These are phyloP conservation scores for Oncorhynchus tshawytscha DNA, from an alignment of 2,113 vertebrate species.

Conservation along the genomic window DNA sequence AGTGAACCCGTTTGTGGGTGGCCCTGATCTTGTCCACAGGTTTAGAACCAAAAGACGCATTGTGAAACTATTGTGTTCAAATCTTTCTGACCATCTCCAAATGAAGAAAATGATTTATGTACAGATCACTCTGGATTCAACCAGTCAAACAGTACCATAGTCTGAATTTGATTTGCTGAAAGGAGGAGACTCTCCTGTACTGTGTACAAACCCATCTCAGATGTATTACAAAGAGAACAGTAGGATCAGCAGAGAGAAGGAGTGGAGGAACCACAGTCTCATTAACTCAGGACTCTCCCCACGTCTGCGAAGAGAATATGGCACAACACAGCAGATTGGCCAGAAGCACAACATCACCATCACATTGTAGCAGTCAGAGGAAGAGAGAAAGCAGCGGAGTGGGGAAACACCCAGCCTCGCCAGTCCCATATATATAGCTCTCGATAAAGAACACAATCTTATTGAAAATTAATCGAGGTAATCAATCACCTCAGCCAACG, in stretches of 20 bases:
- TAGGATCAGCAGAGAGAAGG: too few species aligned
- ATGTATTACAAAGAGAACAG: too few species aligned
- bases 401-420: constrained; percentile 31
- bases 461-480: constrained; percentile 42
- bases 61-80: too few species aligned
- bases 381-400: constrained; percentile 12
- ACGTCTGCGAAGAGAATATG: constrained; percentile 33
- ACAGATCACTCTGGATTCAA: too few species aligned
- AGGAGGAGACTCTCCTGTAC: too few species aligned
- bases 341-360: constrained; percentile 13
- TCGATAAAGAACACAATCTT: constrained; percentile 24
- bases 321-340: constrained; percentile 54
- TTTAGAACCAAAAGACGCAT: too few species aligned
- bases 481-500: constrained; percentile 51
- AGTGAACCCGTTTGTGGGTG: background rate
- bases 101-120: too few species aligned
- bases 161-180: too few species aligned
- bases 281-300: background rate
- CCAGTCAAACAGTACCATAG: too few species aligned
- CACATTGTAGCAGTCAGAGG: constrained; percentile 6
- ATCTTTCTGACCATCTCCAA: too few species aligned
- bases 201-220: too few species aligned
- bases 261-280: too few species aligned
- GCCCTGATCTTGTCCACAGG: background rate
- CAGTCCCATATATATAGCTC: constrained; percentile 44